A percentile compares a stretch with the other conserved stretches of the same genome.
These are phyloP conservation scores for Dryococelus australis DNA, from an alignment of 2,888 invertebrate species.

Conservation along the genomic window DNA sequence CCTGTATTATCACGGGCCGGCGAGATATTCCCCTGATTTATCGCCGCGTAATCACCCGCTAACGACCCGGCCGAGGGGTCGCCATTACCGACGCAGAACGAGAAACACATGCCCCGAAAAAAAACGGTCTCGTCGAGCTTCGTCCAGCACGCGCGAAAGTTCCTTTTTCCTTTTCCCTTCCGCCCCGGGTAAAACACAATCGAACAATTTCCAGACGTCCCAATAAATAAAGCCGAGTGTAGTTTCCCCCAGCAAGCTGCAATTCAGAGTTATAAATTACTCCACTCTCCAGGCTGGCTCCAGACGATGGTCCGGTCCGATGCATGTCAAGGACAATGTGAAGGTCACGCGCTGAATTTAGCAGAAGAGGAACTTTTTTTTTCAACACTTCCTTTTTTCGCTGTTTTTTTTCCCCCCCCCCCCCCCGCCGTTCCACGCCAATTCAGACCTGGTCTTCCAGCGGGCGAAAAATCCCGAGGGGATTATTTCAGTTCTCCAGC, in stretches of 20 bases:
- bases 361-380: background rate
- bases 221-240: background rate
- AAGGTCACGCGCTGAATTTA: background rate
- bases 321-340: background rate
- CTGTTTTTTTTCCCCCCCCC: background rate
- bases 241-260: background rate
- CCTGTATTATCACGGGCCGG: background rate
- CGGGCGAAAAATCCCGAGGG: too few relatives aligned
- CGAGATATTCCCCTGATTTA: background rate
- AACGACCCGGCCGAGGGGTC: background rate
- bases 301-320: background rate
- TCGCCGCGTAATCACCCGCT: conserved; percentile 4
- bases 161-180: background rate
- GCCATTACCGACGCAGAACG: background rate
- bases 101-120: background rate
- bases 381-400: background rate
- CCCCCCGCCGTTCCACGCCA: background rate
- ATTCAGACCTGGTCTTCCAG: background rate
- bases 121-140: background rate
- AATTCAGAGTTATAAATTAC: background rate
- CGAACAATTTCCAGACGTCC: background rate
- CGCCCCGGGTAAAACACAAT: background rate
- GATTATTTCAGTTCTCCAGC: background rate
- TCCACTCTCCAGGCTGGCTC: background rate
- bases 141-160: too few relatives aligned